Evolutionary conservation across 2,888 invertebrate species (phyloP), one percentile per base, ranked within the genome.

Genomic region (Diachrysia chrysitis): DNA sequence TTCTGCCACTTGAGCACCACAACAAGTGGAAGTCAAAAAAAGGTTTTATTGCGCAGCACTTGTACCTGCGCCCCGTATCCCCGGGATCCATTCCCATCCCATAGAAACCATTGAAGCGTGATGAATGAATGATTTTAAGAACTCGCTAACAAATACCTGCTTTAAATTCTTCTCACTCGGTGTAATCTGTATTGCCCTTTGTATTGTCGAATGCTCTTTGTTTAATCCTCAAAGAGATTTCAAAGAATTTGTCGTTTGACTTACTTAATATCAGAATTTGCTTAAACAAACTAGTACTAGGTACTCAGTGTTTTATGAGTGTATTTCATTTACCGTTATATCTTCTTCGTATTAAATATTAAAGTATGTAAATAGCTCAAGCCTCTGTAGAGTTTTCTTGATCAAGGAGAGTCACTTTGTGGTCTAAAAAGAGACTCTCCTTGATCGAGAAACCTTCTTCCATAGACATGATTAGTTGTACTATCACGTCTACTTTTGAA

Each of bases 51-150:
- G 83, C 78, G 79, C 83, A 85, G 62, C 81, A 83, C 82, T 84
- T 87, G 86, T 93, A 93, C 93, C 93, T 93, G 93, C 89, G 81
- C 84, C 76, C 78, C 87, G 85, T 88, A 89, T 89, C 88, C 87
- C 89, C 69, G 87, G 88, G 85, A 83, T 86, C 86, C 84, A 87
- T 88, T 89, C 85, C 87, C 84, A 81, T 81, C 85, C 84, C 82
- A 87, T 86, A 87, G 85, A 90, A 90, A 89, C 87, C 87, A 90
- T 92, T 93, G 83, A 92, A 89, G 86, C 89, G 88, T 90, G 84
- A 87, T 78, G 87, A 92, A 92, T 93, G 90, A 92, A 93, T 93
- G 91, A 90, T 91, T 90, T 87, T 83, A 85, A 90, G 89, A 87
- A 89, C 83, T 82, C 85, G 71, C 83, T 83, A 82, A 83, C 81